Conservation (phyloP, 2,888 invertebrate genomes). For the Lasius fuliginosus region DNA sequence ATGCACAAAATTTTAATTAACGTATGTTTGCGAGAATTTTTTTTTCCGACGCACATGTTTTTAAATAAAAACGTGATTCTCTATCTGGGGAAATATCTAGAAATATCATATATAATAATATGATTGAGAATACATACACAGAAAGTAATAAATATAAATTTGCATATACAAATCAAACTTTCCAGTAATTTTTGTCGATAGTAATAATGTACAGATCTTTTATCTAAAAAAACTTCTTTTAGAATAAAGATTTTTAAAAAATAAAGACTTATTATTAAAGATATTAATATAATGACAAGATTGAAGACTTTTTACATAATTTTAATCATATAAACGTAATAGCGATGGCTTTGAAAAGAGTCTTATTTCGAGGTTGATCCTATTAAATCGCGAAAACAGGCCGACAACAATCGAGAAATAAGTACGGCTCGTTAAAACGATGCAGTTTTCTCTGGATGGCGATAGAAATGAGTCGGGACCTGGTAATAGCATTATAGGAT, state of each 20-base stretch:
- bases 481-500: slow-evolving; percentile 57
- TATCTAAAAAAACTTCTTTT: neutral
- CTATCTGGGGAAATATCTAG: neutral
- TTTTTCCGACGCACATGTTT: neutral
- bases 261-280: neutral
- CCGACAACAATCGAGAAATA: slow-evolving; percentile 9
- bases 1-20: neutral
- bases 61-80: slow-evolving; percentile 8
- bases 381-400: neutral
- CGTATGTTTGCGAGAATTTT: neutral
- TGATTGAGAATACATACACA: neutral
- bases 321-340: neutral
- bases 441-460: neutral
- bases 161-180: neutral
- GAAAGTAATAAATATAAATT: neutral
- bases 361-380: neutral
- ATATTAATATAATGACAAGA: neutral
- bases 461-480: neutral
- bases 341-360: neutral
- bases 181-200: neutral
- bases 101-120: neutral
- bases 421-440: slow-evolving; percentile 14
- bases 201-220: neutral
- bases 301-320: neutral
- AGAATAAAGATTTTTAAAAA: neutral